Evolutionary conservation across 2,888 invertebrate species (phyloP).

Genomic region (Noctua janthe): DNA sequence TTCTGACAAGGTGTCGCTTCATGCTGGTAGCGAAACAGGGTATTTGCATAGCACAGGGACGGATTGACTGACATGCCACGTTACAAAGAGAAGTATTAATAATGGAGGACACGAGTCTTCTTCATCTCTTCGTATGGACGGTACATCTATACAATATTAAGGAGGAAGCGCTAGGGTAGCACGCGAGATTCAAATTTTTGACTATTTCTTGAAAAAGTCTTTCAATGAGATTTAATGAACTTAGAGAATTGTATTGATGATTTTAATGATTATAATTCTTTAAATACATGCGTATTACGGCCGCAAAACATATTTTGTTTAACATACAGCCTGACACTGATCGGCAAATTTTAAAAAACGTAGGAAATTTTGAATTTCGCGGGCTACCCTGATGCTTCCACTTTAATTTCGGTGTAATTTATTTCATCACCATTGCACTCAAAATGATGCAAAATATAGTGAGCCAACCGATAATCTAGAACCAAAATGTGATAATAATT

Average conservation of each 20-base stretch:
- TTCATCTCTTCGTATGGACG: not conserved
- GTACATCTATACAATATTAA: not conserved
- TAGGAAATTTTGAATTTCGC: too few species aligned
- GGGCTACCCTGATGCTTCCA: too few species aligned
- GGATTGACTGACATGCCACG: conserved; percentile 3
- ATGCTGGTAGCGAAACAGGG: conserved; percentile 16
- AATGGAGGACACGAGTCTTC: not conserved
- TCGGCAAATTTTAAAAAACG: too few species aligned
- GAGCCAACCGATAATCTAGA: not conserved
- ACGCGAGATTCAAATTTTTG: too few species aligned
- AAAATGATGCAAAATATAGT: not conserved
- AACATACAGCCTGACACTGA: too few species aligned
- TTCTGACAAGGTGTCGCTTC: conserved; percentile 61
- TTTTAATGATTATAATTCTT: too few species aligned
- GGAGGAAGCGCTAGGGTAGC: too few species aligned
- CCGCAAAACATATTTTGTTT: too few species aligned
- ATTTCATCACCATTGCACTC: not conserved
- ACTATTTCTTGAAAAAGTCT: too few species aligned
- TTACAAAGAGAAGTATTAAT: conserved; percentile 39
- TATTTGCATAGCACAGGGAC: conserved; percentile 61
- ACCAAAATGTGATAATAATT: not conserved
- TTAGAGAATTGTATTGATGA: too few species aligned
- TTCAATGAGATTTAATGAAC: too few species aligned
- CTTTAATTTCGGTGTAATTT: not conserved
- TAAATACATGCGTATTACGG: too few species aligned